phyloP scores from a whole-genome alignment of 1,140 invertebrate species.

The Bombus pyrosoma region DNA sequence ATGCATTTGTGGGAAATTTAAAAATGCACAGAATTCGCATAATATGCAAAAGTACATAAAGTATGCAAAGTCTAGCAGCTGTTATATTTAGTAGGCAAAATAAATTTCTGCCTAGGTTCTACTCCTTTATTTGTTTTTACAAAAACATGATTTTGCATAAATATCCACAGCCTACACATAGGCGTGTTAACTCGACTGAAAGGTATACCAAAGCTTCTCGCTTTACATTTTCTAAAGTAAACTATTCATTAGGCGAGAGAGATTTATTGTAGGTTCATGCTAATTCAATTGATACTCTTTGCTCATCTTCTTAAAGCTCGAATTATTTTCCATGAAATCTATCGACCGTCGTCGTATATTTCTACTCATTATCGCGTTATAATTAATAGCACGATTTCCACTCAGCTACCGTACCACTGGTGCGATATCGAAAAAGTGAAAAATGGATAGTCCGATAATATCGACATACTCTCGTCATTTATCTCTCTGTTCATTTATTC shows the following conservation, averaged over 20 bases:
- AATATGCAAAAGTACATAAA: no score
- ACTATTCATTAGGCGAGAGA: background rate
- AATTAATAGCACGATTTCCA: conserved; percentile 61
- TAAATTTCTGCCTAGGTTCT: no score
- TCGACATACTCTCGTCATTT: conserved; percentile 62
- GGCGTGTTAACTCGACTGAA: no score
- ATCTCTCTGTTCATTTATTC: conserved; percentile 62
- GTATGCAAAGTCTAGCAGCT: no score
- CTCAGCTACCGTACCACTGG: conserved; percentile 16
- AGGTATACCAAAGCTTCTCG: no score
- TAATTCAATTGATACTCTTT: conserved; percentile 25
- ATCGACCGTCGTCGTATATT: conserved; percentile 50
- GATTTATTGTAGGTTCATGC: conserved; percentile 20
- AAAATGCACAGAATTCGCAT: no score
- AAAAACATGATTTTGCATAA: no score
- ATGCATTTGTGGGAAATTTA: no score
- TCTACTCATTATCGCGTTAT: conserved; percentile 56
- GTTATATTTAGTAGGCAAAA: no score
- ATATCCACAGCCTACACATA: no score
- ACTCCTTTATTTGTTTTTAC: no score
- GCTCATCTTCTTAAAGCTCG: conserved; percentile 4
- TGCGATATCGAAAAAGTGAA: conserved; percentile 59
- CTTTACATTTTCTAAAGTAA: background rate
- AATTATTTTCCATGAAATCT: conserved; percentile 33
- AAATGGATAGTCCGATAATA: conserved; percentile 63